Conservation (phyloP, 2,797 vertebrate genomes). For the Lutjanus argentimaculatus region DNA sequence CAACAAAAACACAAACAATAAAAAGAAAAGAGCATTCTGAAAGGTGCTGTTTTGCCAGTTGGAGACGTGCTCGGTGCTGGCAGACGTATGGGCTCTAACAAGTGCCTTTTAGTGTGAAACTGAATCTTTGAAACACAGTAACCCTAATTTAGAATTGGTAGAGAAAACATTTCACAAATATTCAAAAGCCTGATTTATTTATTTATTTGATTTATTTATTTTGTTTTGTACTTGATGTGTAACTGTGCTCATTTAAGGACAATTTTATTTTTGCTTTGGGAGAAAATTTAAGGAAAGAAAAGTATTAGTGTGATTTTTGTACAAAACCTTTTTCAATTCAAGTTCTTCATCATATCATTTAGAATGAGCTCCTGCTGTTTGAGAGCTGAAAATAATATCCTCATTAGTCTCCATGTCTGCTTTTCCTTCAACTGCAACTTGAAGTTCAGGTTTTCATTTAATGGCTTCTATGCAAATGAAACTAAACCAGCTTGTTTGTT, state of each 20-base stretch:
- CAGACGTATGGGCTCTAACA: conserved; percentile 8
- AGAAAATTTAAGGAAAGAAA: background rate
- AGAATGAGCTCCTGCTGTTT: background rate
- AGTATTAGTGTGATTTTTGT: too few relatives aligned
- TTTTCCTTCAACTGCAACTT: background rate
- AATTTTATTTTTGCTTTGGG: background rate
- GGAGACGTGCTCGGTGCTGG: conserved; percentile 1
- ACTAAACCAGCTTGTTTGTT: background rate
- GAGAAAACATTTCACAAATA: background rate
- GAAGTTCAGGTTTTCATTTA: background rate
- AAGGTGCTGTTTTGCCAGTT: conserved; percentile 11
- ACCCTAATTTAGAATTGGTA: background rate
- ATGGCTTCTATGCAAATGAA: background rate
- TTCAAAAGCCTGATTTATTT: too few relatives aligned
- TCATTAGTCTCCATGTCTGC: background rate
- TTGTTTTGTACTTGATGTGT: background rate
- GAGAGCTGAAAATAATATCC: background rate
- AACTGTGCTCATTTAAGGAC: background rate
- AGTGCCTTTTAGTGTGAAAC: conserved; percentile 13
- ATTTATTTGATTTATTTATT: background rate
- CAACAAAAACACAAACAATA: conserved; percentile 30
- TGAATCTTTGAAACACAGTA: background rate
- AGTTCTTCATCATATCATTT: too few relatives aligned
- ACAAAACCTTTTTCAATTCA: too few relatives aligned
- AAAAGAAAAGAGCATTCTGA: background rate